Percentiles rank a stretch among this genome's conserved stretches.
These are phyloP conservation scores for Sisor rabdophorus DNA, from an alignment of 2,113 vertebrate species.

Conservation along the genomic window DNA sequence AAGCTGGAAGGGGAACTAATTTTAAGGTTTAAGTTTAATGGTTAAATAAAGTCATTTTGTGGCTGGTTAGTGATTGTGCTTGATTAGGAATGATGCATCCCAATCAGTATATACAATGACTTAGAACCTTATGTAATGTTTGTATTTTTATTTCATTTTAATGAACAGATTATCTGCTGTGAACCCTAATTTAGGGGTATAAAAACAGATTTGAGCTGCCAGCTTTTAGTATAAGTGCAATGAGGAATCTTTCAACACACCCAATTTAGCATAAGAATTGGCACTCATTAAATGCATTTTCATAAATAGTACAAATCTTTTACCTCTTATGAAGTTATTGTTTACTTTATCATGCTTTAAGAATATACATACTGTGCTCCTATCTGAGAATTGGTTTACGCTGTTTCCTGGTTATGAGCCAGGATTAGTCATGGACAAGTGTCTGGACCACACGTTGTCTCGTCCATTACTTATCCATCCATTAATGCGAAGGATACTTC, in stretches of 20 bases:
- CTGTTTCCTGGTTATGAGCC: background rate
- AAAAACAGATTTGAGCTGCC: background rate
- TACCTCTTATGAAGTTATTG: background rate
- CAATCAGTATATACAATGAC: background rate
- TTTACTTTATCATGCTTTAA: background rate
- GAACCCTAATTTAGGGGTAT: slow-evolving; percentile 13
- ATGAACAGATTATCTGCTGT: slow-evolving; percentile 8
- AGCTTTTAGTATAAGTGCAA: slow-evolving; percentile 24
- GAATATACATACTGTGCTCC: background rate
- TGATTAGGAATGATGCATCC: slow-evolving; percentile 19
- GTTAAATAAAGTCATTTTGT: background rate
- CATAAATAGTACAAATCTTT: background rate
- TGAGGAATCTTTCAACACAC: slow-evolving; percentile 9
- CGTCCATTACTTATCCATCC: background rate
- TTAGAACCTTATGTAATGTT: too few relatives aligned
- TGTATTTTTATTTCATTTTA: background rate
- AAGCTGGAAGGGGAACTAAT: slow-evolving; percentile 6
- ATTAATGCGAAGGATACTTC: background rate
- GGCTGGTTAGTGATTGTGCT: slow-evolving; percentile 6
- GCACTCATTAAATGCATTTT: slow-evolving; percentile 13
- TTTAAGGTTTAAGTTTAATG: too few relatives aligned
- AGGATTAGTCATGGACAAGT: background rate
- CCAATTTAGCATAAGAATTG: slow-evolving; percentile 5
- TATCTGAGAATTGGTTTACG: background rate
- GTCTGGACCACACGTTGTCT: background rate